These are phyloP conservation scores for Silvanus unidentatus DNA, from an alignment of 2,888 invertebrate genomes.

Conservation along the genomic window DNA sequence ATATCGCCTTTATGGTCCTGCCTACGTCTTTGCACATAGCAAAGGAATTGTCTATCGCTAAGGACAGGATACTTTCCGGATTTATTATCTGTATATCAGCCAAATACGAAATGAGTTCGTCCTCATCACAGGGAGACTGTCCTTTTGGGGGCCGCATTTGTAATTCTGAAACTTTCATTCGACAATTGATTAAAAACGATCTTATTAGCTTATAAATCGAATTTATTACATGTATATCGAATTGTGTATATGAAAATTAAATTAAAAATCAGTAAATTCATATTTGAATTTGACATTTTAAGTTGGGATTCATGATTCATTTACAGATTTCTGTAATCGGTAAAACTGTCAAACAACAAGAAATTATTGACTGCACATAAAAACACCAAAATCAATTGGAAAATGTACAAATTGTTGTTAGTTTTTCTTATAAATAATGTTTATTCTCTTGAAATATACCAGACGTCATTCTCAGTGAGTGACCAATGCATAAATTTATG, in stretches of 20 bases:
- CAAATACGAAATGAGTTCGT: conserved; percentile 47
- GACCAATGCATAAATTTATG: conserved; percentile 28
- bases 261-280: no score
- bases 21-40: conserved; percentile 38
- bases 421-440: conserved; percentile 8
- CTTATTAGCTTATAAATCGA: no score
- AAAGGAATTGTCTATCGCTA: conserved; percentile 42
- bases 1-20: conserved; percentile 41
- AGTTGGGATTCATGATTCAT: no score
- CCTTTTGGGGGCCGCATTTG: no score
- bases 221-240: no score
- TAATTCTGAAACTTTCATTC: no score
- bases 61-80: conserved; percentile 50
- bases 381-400: neutral
- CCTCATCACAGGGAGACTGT: conserved; percentile 35
- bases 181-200: no score
- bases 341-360: no score
- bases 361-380: no score
- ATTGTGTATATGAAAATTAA: no score
- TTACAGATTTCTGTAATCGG: no score
- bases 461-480: conserved; percentile 10
- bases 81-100: conserved; percentile 50
- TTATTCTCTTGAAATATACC: conserved; percentile 9
- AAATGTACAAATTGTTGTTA: neutral
- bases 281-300: no score